Evolutionary conservation across 2,113 vertebrate species (phyloP).

Genomic region (Actinemys pallida): DNA sequence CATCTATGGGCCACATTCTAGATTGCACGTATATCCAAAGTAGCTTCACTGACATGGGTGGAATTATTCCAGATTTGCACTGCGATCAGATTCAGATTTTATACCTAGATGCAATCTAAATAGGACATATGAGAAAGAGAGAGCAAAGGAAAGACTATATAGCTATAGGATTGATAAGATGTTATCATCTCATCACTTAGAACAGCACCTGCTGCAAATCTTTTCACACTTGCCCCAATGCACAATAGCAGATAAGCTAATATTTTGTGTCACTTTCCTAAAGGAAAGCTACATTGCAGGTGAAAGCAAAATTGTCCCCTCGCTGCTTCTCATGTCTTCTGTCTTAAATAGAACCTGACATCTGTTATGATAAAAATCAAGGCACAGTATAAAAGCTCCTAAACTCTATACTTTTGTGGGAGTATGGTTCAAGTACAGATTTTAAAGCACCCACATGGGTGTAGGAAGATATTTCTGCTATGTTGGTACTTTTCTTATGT

Average conservation of each 20-base stretch:
- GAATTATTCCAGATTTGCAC: neutral
- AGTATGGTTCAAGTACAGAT: constrained; percentile 67
- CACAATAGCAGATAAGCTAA: neutral
- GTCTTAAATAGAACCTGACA: constrained; percentile 65
- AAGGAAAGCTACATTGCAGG: neutral
- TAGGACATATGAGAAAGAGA: fast-evolving
- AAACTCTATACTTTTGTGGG: constrained; percentile 62
- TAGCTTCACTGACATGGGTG: neutral
- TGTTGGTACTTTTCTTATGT: constrained; percentile 71
- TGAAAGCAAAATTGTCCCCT: constrained; percentile 23
- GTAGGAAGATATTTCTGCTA: constrained; percentile 71
- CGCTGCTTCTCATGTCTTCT: constrained; percentile 18
- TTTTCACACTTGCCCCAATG: neutral
- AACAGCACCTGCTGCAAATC: neutral
- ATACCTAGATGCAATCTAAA: neutral
- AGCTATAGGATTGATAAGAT: neutral
- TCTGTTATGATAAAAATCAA: constrained; percentile 67
- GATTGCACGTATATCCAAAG: neutral
- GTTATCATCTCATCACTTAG: constrained; percentile 3
- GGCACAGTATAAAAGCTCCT: constrained; percentile 67
- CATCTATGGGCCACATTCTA: neutral
- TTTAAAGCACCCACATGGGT: constrained; percentile 71
- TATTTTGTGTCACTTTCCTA: neutral
- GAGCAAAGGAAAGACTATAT: neutral
- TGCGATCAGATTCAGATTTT: neutral